phyloP scores from a whole-genome alignment of 1,140 invertebrate genomes.

The Goniozus legneri region DNA sequence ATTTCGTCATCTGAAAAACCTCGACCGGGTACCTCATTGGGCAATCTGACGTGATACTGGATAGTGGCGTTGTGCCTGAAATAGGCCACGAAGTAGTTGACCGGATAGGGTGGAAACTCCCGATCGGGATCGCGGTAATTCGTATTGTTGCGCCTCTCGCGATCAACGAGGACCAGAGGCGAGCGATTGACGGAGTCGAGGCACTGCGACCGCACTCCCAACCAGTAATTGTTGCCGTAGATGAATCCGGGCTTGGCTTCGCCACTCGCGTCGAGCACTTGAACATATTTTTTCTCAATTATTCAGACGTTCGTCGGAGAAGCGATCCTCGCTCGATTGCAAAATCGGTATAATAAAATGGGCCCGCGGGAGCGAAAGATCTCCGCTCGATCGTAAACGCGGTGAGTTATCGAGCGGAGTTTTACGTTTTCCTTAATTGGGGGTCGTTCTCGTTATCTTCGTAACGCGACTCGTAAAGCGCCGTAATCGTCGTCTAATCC shows the following conservation, averaged over 20 bases:
- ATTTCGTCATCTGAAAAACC: too few species aligned
- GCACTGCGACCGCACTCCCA: slow-evolving; percentile 49
- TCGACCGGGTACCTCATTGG: slow-evolving; percentile 49
- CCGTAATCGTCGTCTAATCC: too few species aligned
- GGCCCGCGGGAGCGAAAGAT: too few species aligned
- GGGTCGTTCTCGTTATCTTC: too few species aligned
- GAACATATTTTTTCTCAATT: background rate
- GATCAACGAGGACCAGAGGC: slow-evolving; percentile 24
- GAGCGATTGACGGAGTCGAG: slow-evolving; percentile 28
- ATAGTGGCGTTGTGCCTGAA: slow-evolving; percentile 49
- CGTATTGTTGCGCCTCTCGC: slow-evolving; percentile 29
- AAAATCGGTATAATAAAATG: too few species aligned
- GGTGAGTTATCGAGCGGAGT: too few species aligned
- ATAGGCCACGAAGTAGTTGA: slow-evolving; percentile 43
- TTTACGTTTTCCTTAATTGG: too few species aligned
- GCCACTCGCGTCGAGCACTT: slow-evolving; percentile 56
- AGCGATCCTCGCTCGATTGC: too few species aligned
- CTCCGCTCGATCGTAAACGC: too few species aligned
- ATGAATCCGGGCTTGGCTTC: slow-evolving; percentile 44
- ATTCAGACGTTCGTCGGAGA: too few species aligned
- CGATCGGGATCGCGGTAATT: slow-evolving; percentile 27
- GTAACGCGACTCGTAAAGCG: too few species aligned
- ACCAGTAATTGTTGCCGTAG: slow-evolving; percentile 55
- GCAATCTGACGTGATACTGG: slow-evolving; percentile 42
- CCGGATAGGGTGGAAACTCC: slow-evolving; percentile 46